Evolutionary conservation across 1,140 invertebrate species (phyloP), one percentile per base, ranked within the genome.

Genomic region (Eumeta japonica): DNA sequence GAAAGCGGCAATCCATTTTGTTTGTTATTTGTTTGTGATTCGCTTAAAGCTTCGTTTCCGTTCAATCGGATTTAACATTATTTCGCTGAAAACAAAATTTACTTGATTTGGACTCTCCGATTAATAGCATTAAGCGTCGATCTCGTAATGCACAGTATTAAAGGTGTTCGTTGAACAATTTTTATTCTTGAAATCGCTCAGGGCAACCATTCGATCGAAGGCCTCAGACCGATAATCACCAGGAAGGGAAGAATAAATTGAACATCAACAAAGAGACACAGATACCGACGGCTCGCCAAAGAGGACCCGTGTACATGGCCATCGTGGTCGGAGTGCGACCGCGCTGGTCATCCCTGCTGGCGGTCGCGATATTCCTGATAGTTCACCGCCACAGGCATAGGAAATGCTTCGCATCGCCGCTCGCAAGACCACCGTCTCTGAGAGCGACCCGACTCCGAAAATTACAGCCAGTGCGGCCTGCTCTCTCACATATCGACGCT

Each of bases 251-350:
- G 79, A 74, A 54, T 78, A 74, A 61, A 80, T 77, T 32, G 68
- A 59, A 46, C 64, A 49, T 28, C 73, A 57, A 61, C 63, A 55
- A 59, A 41, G 81, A 81, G 41, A 75, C 79, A 43, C 82, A 82
- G 19, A 80, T 87, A 31, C 81, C 84, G 2, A 83, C 82, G 1
- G 83, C 82, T 0, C 81, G 82, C 34, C 79, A 85, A 50, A 84
- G 87, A 47, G 86, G 87, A 43, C 82, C 87, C 4, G 79, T 85
- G 1, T 87, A 88, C 70, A 84, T 92, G 76, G 89, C 88, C 3
- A 80, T 92, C 39, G 85, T 91, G 29, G 86, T 92, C 32, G 88
- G 89, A 1, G 84, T 89, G 0, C 70, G 92, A 20, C 85, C 84
- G 10, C 86, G 87, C 1, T 81, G 92, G 10, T 88, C 91, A 30